Percentiles rank a stretch among this genome's conserved stretches.
These are phyloP conservation scores for Probaryconus sp. DNA, from an alignment of 1,140 invertebrate species.

Conservation along the genomic window DNA sequence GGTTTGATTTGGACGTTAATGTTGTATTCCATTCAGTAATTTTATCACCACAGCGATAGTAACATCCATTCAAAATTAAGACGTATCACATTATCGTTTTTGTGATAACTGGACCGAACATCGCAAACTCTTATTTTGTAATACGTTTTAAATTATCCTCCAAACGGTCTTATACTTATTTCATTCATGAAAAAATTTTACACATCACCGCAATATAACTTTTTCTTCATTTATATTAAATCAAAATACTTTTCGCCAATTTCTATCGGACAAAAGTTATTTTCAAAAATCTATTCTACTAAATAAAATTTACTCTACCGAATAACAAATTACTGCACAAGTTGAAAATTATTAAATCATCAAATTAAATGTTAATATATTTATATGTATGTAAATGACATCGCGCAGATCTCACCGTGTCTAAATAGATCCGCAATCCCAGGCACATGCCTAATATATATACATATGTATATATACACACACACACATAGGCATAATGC, in stretches of 20 bases:
- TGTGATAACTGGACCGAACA: slow-evolving; percentile 21
- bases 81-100: slow-evolving; percentile 10
- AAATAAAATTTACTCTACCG: no score
- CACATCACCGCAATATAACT: no score
- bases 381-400: slow-evolving; percentile 1
- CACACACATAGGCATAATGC: slow-evolving; percentile 5
- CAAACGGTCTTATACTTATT: slow-evolving; percentile 9
- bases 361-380: slow-evolving; percentile 1
- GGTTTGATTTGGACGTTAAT: neutral
- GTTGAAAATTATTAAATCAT: neutral
- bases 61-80: slow-evolving; percentile 29
- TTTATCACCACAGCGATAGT: slow-evolving; percentile 24
- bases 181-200: neutral
- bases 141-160: slow-evolving; percentile 13
- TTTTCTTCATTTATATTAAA: no score
- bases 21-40: no score
- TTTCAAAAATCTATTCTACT: no score
- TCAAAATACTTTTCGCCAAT: no score
- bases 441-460: slow-evolving; percentile 6
- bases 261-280: no score
- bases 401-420: slow-evolving; percentile 12
- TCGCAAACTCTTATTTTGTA: slow-evolving; percentile 20
- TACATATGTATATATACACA: slow-evolving; percentile 8
- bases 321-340: neutral
- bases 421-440: slow-evolving; percentile 19